Conservation (phyloP, 2,797 vertebrate genomes). For the Oreochromis mossambicus region DNA sequence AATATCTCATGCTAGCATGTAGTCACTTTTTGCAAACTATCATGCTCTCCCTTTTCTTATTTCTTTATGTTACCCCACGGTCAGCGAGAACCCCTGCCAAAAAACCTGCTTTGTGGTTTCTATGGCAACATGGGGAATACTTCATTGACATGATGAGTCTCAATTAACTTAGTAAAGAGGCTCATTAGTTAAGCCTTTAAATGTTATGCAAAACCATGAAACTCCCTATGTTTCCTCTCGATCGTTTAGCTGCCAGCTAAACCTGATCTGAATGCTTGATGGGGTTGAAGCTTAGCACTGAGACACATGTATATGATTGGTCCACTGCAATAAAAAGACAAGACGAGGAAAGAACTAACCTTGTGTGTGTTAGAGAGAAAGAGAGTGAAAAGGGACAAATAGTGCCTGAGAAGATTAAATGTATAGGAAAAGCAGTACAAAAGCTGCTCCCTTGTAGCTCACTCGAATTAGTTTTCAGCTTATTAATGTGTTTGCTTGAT, state of each 20-base stretch:
- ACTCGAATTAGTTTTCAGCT: background rate
- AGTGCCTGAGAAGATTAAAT: background rate
- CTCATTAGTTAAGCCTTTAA: slow-evolving; percentile 69
- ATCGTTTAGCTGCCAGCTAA: slow-evolving; percentile 51
- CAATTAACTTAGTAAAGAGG: slow-evolving; percentile 67
- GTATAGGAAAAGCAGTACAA: slow-evolving; percentile 34
- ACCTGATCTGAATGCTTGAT: slow-evolving; percentile 63
- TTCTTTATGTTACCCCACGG: slow-evolving; percentile 38
- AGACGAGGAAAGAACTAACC: slow-evolving; percentile 44
- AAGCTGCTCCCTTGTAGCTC: slow-evolving; percentile 10
- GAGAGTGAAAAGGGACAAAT: background rate
- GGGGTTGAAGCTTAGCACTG: slow-evolving; percentile 33
- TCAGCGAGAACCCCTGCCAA: slow-evolving; percentile 53
- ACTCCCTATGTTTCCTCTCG: slow-evolving; percentile 47
- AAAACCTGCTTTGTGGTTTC: slow-evolving; percentile 58
- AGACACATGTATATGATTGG: slow-evolving; percentile 51
- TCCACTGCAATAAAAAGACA: slow-evolving; percentile 31
- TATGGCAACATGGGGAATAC: slow-evolving; percentile 65
- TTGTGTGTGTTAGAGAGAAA: background rate
- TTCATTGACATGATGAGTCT: slow-evolving; percentile 64
- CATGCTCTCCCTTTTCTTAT: slow-evolving; percentile 6
- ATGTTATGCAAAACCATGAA: slow-evolving; percentile 62
- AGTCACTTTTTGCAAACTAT: background rate
- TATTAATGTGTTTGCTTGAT: background rate
- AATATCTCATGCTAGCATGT: background rate